Conservation (phyloP, 2,113 vertebrate genomes). For the Platanista minor region DNA sequence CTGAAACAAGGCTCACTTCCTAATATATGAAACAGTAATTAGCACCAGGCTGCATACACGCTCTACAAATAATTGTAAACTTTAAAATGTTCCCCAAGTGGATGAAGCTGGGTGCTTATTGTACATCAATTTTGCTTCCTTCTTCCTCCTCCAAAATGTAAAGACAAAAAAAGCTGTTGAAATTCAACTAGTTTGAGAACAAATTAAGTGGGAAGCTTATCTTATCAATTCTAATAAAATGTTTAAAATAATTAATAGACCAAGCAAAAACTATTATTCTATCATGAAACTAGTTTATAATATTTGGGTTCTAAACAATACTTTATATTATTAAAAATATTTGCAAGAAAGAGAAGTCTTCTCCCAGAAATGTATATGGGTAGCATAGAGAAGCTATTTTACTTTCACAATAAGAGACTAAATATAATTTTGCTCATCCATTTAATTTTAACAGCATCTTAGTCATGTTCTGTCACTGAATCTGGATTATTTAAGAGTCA, state of each 20-base stretch:
- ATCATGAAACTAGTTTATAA: background rate
- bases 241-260: background rate
- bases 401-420: background rate
- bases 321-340: background rate
- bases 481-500: slow-evolving; percentile 50
- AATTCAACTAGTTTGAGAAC: background rate
- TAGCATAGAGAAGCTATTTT: background rate
- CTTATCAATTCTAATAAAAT: background rate
- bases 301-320: background rate
- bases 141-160: background rate
- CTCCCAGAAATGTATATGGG: background rate
- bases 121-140: background rate
- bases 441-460: slow-evolving; percentile 34
- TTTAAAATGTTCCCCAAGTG: background rate
- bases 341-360: slow-evolving; percentile 15
- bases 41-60: background rate
- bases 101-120: background rate
- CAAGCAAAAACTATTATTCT: background rate
- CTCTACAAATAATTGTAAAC: background rate
- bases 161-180: background rate
- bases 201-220: background rate
- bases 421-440: background rate
- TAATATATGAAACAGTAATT: background rate
- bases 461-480: slow-evolving; percentile 17
- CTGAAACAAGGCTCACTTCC: background rate